Conservation (phyloP, 2,113 vertebrate species). For the Scolopax mira region DNA sequence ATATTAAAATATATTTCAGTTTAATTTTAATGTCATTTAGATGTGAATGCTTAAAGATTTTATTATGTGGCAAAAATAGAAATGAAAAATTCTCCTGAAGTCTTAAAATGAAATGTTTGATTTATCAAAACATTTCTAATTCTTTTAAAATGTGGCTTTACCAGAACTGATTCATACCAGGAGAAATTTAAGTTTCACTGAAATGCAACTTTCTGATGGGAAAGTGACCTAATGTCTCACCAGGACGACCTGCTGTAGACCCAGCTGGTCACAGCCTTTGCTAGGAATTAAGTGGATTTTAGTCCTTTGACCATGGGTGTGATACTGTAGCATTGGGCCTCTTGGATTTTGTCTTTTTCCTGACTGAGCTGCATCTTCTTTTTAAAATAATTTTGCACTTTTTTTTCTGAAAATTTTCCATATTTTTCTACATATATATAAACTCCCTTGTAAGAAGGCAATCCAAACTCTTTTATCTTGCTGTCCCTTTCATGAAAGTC, state of each 20-base stretch:
- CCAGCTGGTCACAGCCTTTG: neutral
- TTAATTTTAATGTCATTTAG: neutral
- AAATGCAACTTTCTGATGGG: neutral
- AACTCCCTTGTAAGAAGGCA: neutral
- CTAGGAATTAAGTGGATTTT: neutral
- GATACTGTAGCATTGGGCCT: neutral
- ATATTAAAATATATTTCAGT: neutral
- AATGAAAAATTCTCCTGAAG: neutral
- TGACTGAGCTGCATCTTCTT: neutral
- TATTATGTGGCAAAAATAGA: neutral
- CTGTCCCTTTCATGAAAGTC: conserved; percentile 13
- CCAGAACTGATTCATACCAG: neutral
- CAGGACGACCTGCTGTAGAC: neutral
- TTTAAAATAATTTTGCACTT: neutral
- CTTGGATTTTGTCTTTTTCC: neutral
- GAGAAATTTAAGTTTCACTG: neutral
- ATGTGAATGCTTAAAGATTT: neutral
- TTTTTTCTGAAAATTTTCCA: neutral
- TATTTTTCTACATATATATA: neutral
- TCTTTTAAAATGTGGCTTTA: neutral
- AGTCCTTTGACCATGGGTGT: neutral
- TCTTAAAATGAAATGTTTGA: neutral
- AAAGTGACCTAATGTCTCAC: neutral
- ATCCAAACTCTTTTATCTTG: neutral
- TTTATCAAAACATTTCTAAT: neutral